A percentile compares a stretch with the other conserved stretches of the same genome.
Evolutionary conservation across 2,113 vertebrate genomes (phyloP).

Genomic region (Scopus umbretta): DNA sequence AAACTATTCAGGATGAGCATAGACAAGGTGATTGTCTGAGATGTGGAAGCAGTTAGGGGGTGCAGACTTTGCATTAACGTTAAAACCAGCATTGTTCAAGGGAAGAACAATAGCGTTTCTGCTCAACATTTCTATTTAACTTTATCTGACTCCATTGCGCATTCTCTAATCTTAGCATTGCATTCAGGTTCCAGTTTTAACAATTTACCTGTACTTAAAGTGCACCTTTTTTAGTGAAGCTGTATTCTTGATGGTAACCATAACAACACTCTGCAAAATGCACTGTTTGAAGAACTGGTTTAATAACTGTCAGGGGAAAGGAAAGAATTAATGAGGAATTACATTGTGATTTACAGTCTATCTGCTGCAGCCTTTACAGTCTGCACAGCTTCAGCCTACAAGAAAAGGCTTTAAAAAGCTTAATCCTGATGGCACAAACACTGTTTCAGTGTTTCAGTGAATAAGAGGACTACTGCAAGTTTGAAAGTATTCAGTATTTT

Average conservation of each 20-base stretch:
- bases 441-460: not conserved
- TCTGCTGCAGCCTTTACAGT: not conserved
- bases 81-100: not conserved
- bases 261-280: not conserved
- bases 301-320: not conserved
- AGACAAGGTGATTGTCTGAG: not conserved
- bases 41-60: not conserved
- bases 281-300: not conserved
- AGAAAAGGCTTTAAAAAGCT: not conserved
- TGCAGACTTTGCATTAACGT: not conserved
- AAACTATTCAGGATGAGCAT: not conserved
- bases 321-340: not conserved
- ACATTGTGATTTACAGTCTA: not conserved
- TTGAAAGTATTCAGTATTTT: not conserved
- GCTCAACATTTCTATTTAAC: not conserved
- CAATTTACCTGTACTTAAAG: not conserved
- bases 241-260: not conserved
- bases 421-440: not conserved
- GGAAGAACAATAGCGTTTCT: not conserved
- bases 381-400: not conserved
- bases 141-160: not conserved
- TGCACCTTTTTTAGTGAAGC: not conserved
- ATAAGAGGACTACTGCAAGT: not conserved
- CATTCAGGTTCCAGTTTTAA: not conserved
- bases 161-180: not conserved